These are phyloP conservation scores for Hypolimnas misippus DNA, from an alignment of 2,888 invertebrate species.

Conservation along the genomic window DNA sequence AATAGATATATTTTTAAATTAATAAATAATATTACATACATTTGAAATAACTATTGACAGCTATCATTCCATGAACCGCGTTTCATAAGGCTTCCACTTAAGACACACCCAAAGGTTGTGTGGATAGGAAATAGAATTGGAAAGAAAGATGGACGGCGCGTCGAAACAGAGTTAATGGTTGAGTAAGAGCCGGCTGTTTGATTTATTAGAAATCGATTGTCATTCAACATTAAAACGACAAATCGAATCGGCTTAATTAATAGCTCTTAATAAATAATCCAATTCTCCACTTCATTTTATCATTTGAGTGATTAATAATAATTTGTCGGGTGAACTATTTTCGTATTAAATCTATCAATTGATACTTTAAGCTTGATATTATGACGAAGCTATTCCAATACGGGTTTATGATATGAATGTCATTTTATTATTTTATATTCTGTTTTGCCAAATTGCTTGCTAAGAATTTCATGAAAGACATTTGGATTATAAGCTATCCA, in stretches of 20 bases:
- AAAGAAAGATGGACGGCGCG: constrained; percentile 52
- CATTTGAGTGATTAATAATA: constrained; percentile 21
- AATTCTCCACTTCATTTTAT: constrained; percentile 32
- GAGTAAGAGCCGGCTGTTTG: constrained; percentile 44
- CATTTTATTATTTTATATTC: too few relatives aligned
- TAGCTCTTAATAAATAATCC: constrained; percentile 38
- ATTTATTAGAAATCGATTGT: constrained; percentile 47
- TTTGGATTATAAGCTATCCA: too few relatives aligned
- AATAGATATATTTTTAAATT: too few relatives aligned
- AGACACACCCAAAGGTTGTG: constrained; percentile 41
- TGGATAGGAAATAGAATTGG: constrained; percentile 50
- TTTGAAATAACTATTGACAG: neutral
- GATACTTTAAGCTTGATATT: neutral
- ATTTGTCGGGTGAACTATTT: neutral
- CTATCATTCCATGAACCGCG: constrained; percentile 7
- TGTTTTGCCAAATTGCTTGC: too few relatives aligned
- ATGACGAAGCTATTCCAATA: neutral
- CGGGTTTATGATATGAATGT: too few relatives aligned
- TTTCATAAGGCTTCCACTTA: constrained; percentile 38
- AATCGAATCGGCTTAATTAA: constrained; percentile 46
- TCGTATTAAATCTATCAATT: neutral
- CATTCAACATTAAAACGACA: constrained; percentile 44
- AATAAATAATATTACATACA: too few relatives aligned
- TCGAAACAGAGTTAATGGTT: constrained; percentile 48
- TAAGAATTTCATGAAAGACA: too few relatives aligned